Conservation (phyloP, 2,888 invertebrate species). For the Metacarcinus magister region DNA sequence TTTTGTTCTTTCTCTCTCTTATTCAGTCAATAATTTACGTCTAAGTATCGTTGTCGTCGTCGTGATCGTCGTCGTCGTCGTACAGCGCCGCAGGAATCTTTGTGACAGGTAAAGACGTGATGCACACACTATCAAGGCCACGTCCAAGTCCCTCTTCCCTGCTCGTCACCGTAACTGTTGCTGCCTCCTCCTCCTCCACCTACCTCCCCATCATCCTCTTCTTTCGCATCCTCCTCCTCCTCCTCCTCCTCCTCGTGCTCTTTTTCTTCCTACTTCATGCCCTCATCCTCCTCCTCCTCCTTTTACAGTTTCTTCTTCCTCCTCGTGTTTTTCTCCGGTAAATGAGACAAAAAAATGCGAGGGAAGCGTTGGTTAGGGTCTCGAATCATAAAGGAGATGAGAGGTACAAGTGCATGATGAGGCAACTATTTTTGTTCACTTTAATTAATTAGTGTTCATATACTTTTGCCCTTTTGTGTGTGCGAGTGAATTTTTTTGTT, state of each 20-base stretch:
- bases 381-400: background rate
- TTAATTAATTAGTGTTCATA: background rate
- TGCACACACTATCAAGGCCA: background rate
- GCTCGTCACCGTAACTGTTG: conserved; percentile 26
- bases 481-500: background rate
- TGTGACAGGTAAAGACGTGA: background rate
- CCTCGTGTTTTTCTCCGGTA: background rate
- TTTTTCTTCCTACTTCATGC: background rate
- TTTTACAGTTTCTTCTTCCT: background rate
- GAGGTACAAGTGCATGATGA: conserved; percentile 7
- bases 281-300: background rate
- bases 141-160: background rate
- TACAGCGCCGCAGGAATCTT: background rate
- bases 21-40: background rate
- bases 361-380: background rate
- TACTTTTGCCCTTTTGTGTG: background rate
- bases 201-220: background rate
- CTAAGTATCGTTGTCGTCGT: background rate
- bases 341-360: background rate
- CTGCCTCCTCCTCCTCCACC: background rate
- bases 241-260: background rate
- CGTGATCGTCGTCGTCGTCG: background rate
- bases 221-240: background rate
- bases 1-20: conserved; percentile 4
- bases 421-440: background rate